Percentiles rank a stretch among this genome's conserved stretches.
phyloP scores from a whole-genome alignment of 1,140 invertebrate genomes.

The Littorina saxatilis region DNA sequence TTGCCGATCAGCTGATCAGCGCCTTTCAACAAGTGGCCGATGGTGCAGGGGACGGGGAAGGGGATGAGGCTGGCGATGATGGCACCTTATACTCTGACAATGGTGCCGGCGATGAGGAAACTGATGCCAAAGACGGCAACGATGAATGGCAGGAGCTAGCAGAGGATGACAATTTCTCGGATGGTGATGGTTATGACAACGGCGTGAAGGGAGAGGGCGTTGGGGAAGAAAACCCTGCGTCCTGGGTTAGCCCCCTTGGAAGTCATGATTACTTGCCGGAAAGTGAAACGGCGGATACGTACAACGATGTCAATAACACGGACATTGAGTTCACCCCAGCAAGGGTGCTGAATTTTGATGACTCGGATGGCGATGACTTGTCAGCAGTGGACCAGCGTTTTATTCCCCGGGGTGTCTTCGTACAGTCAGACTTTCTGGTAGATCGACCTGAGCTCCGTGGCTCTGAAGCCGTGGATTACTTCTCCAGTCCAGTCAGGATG shows the following conservation, averaged over 20 bases:
- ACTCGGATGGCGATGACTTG: constrained; percentile 31
- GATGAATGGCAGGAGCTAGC: constrained; percentile 28
- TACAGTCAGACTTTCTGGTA: constrained; percentile 27
- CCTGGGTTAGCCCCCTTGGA: constrained; percentile 18
- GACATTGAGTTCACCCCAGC: constrained; percentile 31
- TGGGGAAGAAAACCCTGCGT: constrained; percentile 8
- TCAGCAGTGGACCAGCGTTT: constrained; percentile 6
- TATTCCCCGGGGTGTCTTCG: constrained; percentile 3
- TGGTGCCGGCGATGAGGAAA: neutral
- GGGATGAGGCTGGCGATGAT: neutral
- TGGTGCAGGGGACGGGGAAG: neutral
- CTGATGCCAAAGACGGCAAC: constrained; percentile 8
- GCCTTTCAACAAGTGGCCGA: constrained; percentile 27
- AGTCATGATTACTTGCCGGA: neutral
- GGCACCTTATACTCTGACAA: neutral
- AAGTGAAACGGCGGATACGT: neutral
- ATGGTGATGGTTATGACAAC: neutral
- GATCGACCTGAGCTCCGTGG: constrained; percentile 39
- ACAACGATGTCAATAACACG: neutral
- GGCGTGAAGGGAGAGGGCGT: constrained; percentile 20
- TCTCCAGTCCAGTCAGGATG: neutral
- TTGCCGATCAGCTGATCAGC: constrained; percentile 26
- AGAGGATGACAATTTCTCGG: neutral
- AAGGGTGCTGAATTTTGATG: constrained; percentile 37
- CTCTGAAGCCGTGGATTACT: constrained; percentile 31